These are phyloP conservation scores for Parazoanthus darwini DNA, from an alignment of 92 coral and sea anemone genomes.

Conservation along the genomic window DNA sequence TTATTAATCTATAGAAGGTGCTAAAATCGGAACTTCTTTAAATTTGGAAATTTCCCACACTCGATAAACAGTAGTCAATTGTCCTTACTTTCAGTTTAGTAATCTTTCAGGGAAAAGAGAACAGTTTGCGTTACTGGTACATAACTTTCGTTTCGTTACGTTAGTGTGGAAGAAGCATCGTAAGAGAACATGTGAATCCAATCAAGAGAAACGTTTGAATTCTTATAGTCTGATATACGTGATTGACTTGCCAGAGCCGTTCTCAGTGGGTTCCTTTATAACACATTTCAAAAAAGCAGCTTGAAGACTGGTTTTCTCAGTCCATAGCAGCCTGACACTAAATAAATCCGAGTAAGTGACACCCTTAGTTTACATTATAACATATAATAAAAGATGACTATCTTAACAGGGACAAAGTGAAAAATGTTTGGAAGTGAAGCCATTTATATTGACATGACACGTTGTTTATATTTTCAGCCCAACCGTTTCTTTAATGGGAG, in stretches of 20 bases:
- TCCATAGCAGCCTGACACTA: too few relatives aligned
- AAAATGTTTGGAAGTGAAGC: slow-evolving; percentile 4
- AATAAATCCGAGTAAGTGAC: neutral
- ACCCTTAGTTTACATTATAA: neutral
- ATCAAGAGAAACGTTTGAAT: neutral
- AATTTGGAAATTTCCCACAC: neutral
- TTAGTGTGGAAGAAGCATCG: too few relatives aligned
- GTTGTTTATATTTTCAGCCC: slow-evolving; percentile 1
- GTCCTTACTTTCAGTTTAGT: too few relatives aligned
- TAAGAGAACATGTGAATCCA: too few relatives aligned
- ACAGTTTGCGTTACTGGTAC: neutral
- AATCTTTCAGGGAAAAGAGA: too few relatives aligned
- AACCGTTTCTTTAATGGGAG: neutral
- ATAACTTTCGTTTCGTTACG: too few relatives aligned
- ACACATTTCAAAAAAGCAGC: neutral
- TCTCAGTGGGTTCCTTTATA: neutral
- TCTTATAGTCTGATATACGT: neutral
- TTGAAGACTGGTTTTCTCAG: neutral
- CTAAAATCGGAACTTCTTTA: neutral
- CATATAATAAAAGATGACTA: slow-evolving; percentile 7
- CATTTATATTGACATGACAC: neutral
- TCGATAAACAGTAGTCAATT: neutral
- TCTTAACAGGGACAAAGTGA: neutral
- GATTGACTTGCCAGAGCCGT: neutral
- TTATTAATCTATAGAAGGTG: neutral